Evolutionary conservation across 2,888 invertebrate species (phyloP).

Genomic region (Drosophila limbata): DNA sequence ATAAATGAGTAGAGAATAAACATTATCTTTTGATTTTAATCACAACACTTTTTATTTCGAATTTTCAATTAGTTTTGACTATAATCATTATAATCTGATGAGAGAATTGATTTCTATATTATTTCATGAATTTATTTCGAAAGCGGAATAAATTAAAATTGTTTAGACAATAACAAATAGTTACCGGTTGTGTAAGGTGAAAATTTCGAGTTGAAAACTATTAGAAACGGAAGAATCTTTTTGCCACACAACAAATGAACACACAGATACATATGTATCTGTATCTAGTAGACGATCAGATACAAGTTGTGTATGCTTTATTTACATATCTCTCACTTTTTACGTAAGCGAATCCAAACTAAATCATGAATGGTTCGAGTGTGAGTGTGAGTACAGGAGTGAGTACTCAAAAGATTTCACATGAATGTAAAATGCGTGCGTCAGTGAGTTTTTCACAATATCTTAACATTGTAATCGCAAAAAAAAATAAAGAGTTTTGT

Average conservation of each 20-base stretch:
- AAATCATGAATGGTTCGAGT: conserved; percentile 22
- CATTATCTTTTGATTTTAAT: neutral
- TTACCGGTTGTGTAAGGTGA: conserved; percentile 21
- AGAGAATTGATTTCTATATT: too few species aligned
- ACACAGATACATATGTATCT: conserved; percentile 21
- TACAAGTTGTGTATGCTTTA: conserved; percentile 36
- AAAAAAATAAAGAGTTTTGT: conserved; percentile 25
- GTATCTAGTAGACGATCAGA: conserved; percentile 19
- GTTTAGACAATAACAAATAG: conserved; percentile 32
- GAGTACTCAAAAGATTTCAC: conserved; percentile 55
- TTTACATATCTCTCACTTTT: conserved; percentile 1
- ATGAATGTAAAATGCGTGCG: conserved; percentile 47
- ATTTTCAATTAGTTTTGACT: too few species aligned
- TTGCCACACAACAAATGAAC: conserved; percentile 8
- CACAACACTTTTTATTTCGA: neutral
- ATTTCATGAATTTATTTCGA: too few species aligned
- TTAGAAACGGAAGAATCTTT: conserved; percentile 20
- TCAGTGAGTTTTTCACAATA: conserved; percentile 50
- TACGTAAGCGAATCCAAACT: conserved; percentile 37
- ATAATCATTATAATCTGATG: too few species aligned
- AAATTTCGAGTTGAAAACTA: neutral
- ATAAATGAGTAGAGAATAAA: neutral
- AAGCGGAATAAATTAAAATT: conserved; percentile 26
- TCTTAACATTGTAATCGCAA: conserved; percentile 42
- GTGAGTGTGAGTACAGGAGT: conserved; percentile 18